Evolutionary conservation across 2,797 vertebrate genomes (phyloP), one percentile per base, ranked within the genome.

Genomic region (Naso thynnoides): DNA sequence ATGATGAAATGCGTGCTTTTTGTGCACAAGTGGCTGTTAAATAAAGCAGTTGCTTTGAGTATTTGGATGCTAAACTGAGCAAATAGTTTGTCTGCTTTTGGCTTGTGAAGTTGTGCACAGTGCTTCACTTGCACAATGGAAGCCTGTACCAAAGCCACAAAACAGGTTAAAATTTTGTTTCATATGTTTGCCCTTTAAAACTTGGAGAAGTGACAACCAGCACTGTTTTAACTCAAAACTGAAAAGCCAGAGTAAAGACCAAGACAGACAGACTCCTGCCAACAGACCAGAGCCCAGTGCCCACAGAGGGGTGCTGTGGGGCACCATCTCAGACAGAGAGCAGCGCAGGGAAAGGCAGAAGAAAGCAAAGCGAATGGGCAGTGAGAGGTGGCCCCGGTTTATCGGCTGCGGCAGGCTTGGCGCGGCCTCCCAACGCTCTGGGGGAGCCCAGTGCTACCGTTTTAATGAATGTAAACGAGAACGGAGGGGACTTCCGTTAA

Each of bases 401-500:
- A 94, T 95, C 93, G 59, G 84, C 82, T 39, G 78, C 59, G 88
- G 89, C 93, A 94, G 93, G 92, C 92, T 88, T 94, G 85, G 89
- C 85, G 49, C 31, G 10, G 75, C 78, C 48, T 85, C 72, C 85
- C 82, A 36, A 23, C 47, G 83, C 91, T 88, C 84, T 76, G 77
- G 91, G 92, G 86, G 86, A 89, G 74, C 76, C 85, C 86, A 81
- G 81, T 79, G 73, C 88, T 84, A 85, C 87, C 64, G 76, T 90
- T 92, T 79, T 93, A 94, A 94, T 94, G 90, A 93, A 93, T 94
- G 93, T 92, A 93, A 94, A 94, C 85, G 84, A 90, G 90, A 87
- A 92, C 85, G 82, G 88, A 86, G 77, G 85, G 87, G 86, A 86
- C 88, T 89, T 90, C 78, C 78, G 81, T 84, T 84, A 81, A 83